Evolutionary conservation across 2,797 vertebrate genomes (phyloP), one percentile per base, ranked within the genome.

Genomic region (Pogonophryne albipinna): DNA sequence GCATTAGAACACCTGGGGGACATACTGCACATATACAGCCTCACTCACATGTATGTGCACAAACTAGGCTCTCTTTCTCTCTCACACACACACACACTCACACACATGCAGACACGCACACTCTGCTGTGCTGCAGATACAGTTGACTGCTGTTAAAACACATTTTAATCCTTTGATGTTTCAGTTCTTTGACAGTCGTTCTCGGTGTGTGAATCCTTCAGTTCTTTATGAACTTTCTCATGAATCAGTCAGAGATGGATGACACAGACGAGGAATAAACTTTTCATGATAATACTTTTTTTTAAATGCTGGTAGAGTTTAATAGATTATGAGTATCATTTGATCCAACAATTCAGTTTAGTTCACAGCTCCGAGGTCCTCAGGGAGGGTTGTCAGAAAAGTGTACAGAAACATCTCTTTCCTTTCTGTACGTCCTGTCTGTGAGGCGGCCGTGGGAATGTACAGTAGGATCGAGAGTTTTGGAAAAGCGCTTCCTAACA

Each of bases 311-410:
- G 65, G 66, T 78, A 52, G 44, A 49, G 64, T 86, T 91, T 87
- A 87, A 89, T 84, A 80, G 85, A 86, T 86, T 52, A 86, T 87
- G 81, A 80, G 84, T 82, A 83, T 90, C 74, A 86, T 82, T 86
- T 82, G 79, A 88, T 84, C 71, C 71, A 80, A 66, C 78, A 67
- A 78, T 86, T 74, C 69, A 62, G 76, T 81, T 80, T 31, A 67
- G 76, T 55, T 83, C 58, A n/a, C 50, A 23, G 65, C 69, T 69
- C 49, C 14, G 0, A 47, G 52, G 19, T 84, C 83, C 74, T 67
- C 6, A 0, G 79, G 79, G 89, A 85, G 0, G 45, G 50, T 78
- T 88, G 88, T 91, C 87, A 82, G 73, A 14, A 81, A 85, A 70
- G 79, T 85, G 87, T 74, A 75, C 80, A 68, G 56, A 55, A 88